Evolutionary conservation across 64 coral and sea anemone species (phyloP).

Genomic region (Stichodactyla mertensii): DNA sequence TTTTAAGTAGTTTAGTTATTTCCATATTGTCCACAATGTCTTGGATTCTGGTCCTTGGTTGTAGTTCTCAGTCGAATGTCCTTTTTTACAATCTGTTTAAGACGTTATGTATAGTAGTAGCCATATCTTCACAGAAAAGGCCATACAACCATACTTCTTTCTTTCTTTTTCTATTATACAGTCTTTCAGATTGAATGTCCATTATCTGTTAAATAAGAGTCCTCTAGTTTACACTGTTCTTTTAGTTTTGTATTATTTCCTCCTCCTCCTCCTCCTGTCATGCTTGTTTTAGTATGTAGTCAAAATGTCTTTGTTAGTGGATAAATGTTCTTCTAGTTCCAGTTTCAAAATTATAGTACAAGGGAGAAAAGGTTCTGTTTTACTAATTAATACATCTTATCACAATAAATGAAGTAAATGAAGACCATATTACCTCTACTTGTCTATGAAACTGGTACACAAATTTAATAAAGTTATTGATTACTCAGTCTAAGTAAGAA

Average conservation of each 20-base stretch:
- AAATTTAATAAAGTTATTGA: not conserved
- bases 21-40: not conserved
- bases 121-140: not conserved
- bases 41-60: not conserved
- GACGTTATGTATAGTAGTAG: not conserved
- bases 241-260: too few species aligned
- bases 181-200: too few species aligned
- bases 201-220: too few species aligned
- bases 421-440: not conserved
- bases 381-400: too few species aligned
- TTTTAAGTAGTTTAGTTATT: not conserved
- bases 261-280: too few species aligned
- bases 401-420: not conserved
- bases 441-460: not conserved
- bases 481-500: not conserved
- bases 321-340: too few species aligned
- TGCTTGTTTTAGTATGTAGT: too few species aligned
- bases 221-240: too few species aligned
- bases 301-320: too few species aligned
- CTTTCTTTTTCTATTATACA: not conserved
- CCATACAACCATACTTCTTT: not conserved
- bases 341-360: too few species aligned
- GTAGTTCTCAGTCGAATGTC: not conserved
- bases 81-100: not conserved
- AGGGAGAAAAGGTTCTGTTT: too few species aligned